Conservation (phyloP, 2,888 invertebrate genomes). For the Malacosoma neustria region DNA sequence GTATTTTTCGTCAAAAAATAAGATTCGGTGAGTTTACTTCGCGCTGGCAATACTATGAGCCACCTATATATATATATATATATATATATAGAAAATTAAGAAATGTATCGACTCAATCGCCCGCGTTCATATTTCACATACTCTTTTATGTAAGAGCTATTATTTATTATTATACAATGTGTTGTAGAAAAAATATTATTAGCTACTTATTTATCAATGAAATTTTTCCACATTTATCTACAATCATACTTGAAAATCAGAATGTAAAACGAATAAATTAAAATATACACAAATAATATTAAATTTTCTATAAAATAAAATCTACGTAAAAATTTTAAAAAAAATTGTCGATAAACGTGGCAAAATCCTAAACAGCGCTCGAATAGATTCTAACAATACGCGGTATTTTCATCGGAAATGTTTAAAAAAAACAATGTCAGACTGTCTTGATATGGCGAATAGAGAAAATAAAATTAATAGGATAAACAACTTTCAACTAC, state of each 20-base stretch:
- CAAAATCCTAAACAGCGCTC: constrained; percentile 8
- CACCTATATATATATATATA: too few relatives aligned
- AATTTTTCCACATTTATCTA: not conserved
- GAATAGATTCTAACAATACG: constrained; percentile 11
- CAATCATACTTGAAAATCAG: not conserved
- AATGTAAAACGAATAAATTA: too few relatives aligned
- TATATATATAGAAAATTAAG: not conserved
- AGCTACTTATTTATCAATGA: constrained; percentile 10
- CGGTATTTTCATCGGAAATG: not conserved
- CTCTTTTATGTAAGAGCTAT: not conserved
- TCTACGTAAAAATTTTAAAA: not conserved
- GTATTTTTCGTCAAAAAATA: constrained; percentile 13
- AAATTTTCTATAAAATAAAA: not conserved
- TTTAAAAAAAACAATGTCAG: not conserved
- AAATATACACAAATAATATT: too few relatives aligned
- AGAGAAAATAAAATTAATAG: too few relatives aligned
- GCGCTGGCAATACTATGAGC: not conserved
- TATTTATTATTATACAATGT: constrained; percentile 13
- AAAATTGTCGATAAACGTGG: not conserved
- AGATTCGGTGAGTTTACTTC: constrained; percentile 12
- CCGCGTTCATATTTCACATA: not conserved
- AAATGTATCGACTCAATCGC: not conserved
- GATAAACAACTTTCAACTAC: too few relatives aligned
- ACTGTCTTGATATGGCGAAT: not conserved
- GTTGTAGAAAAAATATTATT: constrained; percentile 17